Percentiles rank a stretch among this genome's conserved stretches.
Evolutionary conservation across 2,888 invertebrate species (phyloP).

Genomic region (Halictus quadricinctus): DNA sequence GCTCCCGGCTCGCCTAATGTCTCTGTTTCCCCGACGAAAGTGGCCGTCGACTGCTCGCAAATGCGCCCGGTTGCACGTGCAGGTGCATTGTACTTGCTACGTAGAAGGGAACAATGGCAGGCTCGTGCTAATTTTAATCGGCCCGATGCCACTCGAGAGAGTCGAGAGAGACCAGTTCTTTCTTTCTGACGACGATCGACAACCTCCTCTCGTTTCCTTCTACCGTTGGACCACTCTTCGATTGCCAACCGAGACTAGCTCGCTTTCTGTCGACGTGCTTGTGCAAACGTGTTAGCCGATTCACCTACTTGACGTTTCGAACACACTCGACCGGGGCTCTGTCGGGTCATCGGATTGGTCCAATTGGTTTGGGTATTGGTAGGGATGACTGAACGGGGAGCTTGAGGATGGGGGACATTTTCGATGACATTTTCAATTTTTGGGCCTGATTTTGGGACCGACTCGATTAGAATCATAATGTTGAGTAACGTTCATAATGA

Average conservation of each 20-base stretch:
- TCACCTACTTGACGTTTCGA: conserved; percentile 10
- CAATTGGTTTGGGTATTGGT: not conserved
- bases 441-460: not conserved
- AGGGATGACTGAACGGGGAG: not conserved
- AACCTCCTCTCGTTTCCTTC: conserved; percentile 1
- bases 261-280: not conserved
- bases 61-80: conserved; percentile 14
- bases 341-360: not conserved
- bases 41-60: conserved; percentile 1
- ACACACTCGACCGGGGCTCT: not conserved
- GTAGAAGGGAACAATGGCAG: conserved; percentile 54
- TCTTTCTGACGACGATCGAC: conserved; percentile 16
- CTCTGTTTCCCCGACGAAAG: conserved; percentile 7
- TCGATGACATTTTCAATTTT: not conserved
- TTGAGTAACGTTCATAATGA: too few relatives aligned
- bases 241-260: conserved; percentile 17
- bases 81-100: conserved; percentile 55
- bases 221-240: not conserved
- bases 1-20: not conserved
- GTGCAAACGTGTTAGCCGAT: not conserved
- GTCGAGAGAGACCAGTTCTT: conserved; percentile 38
- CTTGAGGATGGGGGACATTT: not conserved
- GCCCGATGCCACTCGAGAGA: conserved; percentile 44
- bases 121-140: conserved; percentile 73
- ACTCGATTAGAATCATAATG: not conserved